Evolutionary conservation across 1,140 invertebrate genomes (phyloP), one percentile per base, ranked within the genome.

Genomic region (Dendrolimus kikuchii): DNA sequence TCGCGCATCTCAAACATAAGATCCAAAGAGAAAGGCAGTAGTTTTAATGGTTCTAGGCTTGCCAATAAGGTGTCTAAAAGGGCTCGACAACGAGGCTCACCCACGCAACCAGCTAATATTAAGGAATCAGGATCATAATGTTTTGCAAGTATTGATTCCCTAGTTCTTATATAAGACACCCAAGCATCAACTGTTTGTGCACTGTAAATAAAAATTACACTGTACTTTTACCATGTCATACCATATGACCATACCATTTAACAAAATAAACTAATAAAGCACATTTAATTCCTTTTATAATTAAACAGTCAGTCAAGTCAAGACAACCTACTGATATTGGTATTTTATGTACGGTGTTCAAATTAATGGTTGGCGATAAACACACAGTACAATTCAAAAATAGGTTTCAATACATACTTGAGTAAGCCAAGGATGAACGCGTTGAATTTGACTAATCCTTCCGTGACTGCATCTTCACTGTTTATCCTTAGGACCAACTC

Each of bases 351-450:
- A 23, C 3, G 23, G 23, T 23, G 23, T 23, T 23, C 3, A 23
- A 23, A 23, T 23, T 23, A 23, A 23, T 23, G 23, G 3, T 23
- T 23, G 23, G 3, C 23, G 3, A 23, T 23, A 23, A 23, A 3
- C 23, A 23, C 23, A 23, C 23, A 23, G 23, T 23, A 23, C 23
- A 23, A 3, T 23, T 23, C 23, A 23, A 23, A 23, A 23, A 2
- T 23, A 23, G 23, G 1, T 49, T 51, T 42, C 7, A n/a, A 9
- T 57, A 90, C 92, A 92, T 88, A 95, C 93, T 96, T 97, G n/a
- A 96, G 86, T 50, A 97, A 87, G 41, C 95, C 95, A 81, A 96
- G 92, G 58, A 96, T 92, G 79, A 97, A 96, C 50, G 95, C 95
- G 81, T 96, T 95, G 73, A 97, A 96, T 75, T 96, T 96, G 54